Evolutionary conservation across 2,113 vertebrate genomes (phyloP).

Genomic region (Perca flavescens): DNA sequence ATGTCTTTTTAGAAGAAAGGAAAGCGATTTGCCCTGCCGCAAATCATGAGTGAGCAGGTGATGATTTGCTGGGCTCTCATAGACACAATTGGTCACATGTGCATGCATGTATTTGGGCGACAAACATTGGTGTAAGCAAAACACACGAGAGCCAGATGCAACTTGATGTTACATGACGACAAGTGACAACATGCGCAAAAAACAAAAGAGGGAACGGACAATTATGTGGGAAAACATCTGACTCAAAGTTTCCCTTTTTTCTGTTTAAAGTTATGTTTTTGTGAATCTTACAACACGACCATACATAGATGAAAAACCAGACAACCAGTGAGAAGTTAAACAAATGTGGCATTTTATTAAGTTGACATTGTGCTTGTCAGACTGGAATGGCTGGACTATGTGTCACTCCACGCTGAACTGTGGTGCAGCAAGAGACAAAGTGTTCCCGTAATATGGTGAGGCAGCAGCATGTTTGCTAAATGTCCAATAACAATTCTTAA

Average conservation of each 20-base stretch:
- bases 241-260: constrained; percentile 10
- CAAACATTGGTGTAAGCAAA: constrained; percentile 37
- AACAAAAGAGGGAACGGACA: constrained; percentile 14
- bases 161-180: constrained; percentile 29
- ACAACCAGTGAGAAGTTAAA: neutral
- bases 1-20: constrained; percentile 30
- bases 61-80: constrained; percentile 42
- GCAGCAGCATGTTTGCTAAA: constrained; percentile 22
- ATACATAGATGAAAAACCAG: neutral
- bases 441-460: constrained; percentile 19
- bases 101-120: constrained; percentile 37
- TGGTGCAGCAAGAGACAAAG: constrained; percentile 13
- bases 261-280: neutral
- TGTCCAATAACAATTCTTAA: neutral
- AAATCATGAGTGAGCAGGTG: constrained; percentile 24
- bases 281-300: neutral
- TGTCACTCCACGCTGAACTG: constrained; percentile 13
- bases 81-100: neutral
- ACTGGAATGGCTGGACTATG: constrained; percentile 17
- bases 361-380: constrained; percentile 6
- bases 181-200: constrained; percentile 40
- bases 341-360: neutral
- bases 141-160: constrained; percentile 65
- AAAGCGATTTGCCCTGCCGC: constrained; percentile 15
- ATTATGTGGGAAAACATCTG: constrained; percentile 17